Base-by-base conservation (phyloP, 2,888 invertebrate species). In the Protonemura montana region DNA sequence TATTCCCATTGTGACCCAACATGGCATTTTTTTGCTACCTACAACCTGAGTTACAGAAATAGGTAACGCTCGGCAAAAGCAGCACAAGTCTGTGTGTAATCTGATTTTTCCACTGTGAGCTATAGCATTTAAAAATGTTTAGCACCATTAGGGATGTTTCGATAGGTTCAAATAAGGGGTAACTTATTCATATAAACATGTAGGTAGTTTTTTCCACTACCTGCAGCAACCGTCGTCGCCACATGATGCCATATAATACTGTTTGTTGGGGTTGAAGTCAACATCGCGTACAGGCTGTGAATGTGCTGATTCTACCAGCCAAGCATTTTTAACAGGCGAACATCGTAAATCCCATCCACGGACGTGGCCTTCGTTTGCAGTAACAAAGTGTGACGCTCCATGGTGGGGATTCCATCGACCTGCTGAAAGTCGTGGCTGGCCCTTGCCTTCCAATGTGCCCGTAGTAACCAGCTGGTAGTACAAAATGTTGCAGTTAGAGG, bases 401-500 rank as follows among this genome's bases (percentile, higher is more conserved):
- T 98, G 97, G 90, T 99, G 98, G 13, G 98, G 98, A 91, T 98
- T 98, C 98, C 99, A 99, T 91, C 97, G 96, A 10, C 98, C 98
- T 85, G 94, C 95, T 0, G 95, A 96, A 90, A 97, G 95, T 90
- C 96, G 96, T 42, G 95, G 95, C 88, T 96, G 94, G 88, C 95
- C 95, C 91, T 92, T 93, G 76, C 91, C 91, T 87, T 90, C 89
- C 84, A 90, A 87, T 6, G 87, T 86, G 59, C 91, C 91, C 13
- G 89, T 90, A 35, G 90, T 90, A 25, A 89, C 88, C 29, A 89
- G 89, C 90, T 91, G 87, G 28, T 87, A 82, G 88, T 16, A 87
- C 81, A 83, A 87, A 59, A 87, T 42, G 81, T 86, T 76, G 13
- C 78, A 27, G 78, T 35, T 35, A 10, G 10, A 10, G 10, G 5